phyloP scores from a whole-genome alignment of 1,140 invertebrate species.

The Eufriesea mexicana region DNA sequence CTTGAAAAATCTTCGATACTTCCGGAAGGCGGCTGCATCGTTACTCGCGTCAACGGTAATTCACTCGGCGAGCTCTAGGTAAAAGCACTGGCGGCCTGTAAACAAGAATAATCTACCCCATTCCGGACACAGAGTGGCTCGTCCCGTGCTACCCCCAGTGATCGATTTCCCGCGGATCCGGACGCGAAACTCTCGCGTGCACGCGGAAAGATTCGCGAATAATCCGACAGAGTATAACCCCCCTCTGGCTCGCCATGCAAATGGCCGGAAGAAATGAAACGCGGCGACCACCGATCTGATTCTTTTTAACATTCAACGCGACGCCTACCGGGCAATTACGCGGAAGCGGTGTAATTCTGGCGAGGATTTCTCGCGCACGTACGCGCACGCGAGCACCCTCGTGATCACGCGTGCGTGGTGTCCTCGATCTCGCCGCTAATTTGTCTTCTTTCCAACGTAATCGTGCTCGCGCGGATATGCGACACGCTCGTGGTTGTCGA shows the following conservation, averaged over 20 bases:
- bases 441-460: conserved; percentile 35
- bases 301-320: conserved; percentile 57
- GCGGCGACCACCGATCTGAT: background rate
- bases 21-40: background rate
- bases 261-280: conserved; percentile 26
- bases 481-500: background rate
- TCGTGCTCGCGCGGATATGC: no score
- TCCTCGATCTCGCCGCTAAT: conserved; percentile 52
- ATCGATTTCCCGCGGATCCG: conserved; percentile 22
- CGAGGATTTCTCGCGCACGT: conserved; percentile 30
- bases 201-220: background rate
- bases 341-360: conserved; percentile 50
- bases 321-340: conserved; percentile 44
- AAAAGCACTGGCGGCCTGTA: background rate
- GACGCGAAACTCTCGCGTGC: no score
- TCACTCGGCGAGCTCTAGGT: background rate
- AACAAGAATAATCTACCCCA: conserved; percentile 22
- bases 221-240: background rate
- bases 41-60: background rate
- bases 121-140: background rate
- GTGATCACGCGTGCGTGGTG: background rate
- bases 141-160: no score
- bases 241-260: conserved; percentile 16
- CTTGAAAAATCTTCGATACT: background rate
- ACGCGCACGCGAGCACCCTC: conserved; percentile 4